phyloP scores from a whole-genome alignment of 2,797 vertebrate genomes.

The Perdix hodgsoniae region DNA sequence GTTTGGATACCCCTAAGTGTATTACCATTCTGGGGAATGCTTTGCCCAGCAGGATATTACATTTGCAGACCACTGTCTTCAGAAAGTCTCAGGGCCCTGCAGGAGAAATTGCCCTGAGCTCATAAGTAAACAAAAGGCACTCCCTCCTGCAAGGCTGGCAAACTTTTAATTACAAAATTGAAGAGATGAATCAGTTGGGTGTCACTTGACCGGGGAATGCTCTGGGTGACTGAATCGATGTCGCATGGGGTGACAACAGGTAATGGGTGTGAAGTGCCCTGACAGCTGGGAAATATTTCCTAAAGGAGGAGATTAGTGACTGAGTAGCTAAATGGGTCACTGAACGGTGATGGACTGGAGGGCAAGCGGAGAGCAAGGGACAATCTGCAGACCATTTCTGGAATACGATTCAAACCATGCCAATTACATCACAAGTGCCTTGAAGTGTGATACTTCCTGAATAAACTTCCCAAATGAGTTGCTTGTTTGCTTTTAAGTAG shows the following conservation, averaged over 20 bases:
- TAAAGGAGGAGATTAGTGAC: neutral
- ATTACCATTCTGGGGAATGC: neutral
- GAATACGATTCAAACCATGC: neutral
- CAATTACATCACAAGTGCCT: neutral
- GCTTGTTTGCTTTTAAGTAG: neutral
- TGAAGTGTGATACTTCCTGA: conserved; percentile 13
- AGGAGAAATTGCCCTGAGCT: neutral
- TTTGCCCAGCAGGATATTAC: neutral
- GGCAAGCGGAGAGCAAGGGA: neutral
- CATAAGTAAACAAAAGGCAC: neutral
- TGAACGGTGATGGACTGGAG: neutral
- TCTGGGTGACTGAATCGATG: conserved; percentile 25
- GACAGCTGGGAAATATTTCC: neutral
- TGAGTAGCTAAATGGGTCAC: neutral
- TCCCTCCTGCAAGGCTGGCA: neutral
- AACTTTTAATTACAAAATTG: conserved; percentile 7
- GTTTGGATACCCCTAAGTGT: rapidly evolving
- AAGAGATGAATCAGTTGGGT: conserved; percentile 35
- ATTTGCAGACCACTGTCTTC: neutral
- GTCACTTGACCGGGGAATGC: neutral
- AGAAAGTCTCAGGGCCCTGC: neutral
- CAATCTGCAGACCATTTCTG: neutral
- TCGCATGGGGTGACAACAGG: conserved; percentile 12
- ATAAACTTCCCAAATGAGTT: neutral
- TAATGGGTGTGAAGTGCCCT: conserved; percentile 3